Conservation (phyloP, 1,140 invertebrate genomes). For the Steinernema feltiae region DNA sequence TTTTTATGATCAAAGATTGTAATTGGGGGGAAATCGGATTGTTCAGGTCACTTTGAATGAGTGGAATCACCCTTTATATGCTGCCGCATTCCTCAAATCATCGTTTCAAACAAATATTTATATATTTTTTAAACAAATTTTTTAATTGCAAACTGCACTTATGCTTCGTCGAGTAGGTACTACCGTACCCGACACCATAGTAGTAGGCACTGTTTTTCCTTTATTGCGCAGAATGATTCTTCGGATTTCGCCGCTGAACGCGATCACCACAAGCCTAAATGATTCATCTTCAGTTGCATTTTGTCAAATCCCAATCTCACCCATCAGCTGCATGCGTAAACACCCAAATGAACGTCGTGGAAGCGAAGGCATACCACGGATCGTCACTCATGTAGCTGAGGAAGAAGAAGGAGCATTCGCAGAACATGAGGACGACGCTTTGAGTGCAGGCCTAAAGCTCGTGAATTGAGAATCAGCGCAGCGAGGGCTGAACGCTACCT, state of each 20-base stretch:
- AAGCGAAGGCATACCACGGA: background rate
- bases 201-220: background rate
- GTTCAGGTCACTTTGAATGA: too few species aligned
- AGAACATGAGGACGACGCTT: constrained; percentile 6
- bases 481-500: too few species aligned
- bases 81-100: too few species aligned
- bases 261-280: background rate
- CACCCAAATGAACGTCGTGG: background rate
- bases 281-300: background rate
- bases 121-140: too few species aligned
- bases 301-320: background rate
- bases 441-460: background rate
- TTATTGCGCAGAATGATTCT: background rate
- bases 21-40: too few species aligned
- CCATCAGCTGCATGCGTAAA: background rate
- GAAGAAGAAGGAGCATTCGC: constrained; percentile 2
- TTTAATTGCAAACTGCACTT: too few species aligned
- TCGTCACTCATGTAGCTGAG: background rate
- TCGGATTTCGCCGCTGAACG: background rate
- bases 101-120: too few species aligned
- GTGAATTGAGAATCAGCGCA: background rate
- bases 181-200: too few species aligned
- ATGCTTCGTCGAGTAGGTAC: too few species aligned
- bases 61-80: too few species aligned
- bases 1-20: too few species aligned